A percentile compares a stretch with the other conserved stretches of the same genome.
phyloP scores from a whole-genome alignment of 2,888 invertebrate species.

The Drosophila picticornis region DNA sequence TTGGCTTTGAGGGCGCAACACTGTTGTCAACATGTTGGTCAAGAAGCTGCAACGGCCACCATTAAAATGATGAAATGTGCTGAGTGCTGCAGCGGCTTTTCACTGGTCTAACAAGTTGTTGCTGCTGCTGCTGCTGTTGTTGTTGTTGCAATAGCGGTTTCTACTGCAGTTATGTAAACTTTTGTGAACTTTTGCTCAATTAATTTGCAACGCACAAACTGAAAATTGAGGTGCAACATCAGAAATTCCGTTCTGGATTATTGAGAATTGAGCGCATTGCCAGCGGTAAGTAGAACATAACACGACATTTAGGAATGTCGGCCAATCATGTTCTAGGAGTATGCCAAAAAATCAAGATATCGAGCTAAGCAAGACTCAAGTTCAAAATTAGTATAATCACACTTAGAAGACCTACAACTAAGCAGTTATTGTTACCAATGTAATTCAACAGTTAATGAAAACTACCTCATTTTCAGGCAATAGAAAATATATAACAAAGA shows the following conservation, averaged over 20 bases:
- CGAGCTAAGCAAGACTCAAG: not conserved
- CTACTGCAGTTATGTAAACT: conserved; percentile 72
- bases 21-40: conserved; percentile 57
- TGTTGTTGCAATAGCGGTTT: conserved; percentile 67
- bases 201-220: conserved; percentile 60
- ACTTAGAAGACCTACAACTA: not conserved
- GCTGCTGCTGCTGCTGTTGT: conserved; percentile 28
- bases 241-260: conserved; percentile 40
- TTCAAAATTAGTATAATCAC: not conserved
- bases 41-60: conserved; percentile 43
- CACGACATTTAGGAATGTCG: conserved; percentile 13
- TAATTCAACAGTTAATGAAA: not conserved
- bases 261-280: conserved; percentile 12
- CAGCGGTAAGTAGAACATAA: conserved; percentile 30
- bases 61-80: conserved; percentile 64
- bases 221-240: conserved; percentile 23
- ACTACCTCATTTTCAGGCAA: not conserved
- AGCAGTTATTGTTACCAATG: not conserved
- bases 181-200: conserved; percentile 68
- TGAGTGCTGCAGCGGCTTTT: conserved; percentile 50
- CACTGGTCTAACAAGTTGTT: conserved; percentile 69
- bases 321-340: conserved; percentile 11
- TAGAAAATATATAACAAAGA: not conserved
- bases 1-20: conserved; percentile 58
- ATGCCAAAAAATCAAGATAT: not conserved